Conservation (phyloP, 2,888 invertebrate genomes). For the Eupithecia abbreviata region DNA sequence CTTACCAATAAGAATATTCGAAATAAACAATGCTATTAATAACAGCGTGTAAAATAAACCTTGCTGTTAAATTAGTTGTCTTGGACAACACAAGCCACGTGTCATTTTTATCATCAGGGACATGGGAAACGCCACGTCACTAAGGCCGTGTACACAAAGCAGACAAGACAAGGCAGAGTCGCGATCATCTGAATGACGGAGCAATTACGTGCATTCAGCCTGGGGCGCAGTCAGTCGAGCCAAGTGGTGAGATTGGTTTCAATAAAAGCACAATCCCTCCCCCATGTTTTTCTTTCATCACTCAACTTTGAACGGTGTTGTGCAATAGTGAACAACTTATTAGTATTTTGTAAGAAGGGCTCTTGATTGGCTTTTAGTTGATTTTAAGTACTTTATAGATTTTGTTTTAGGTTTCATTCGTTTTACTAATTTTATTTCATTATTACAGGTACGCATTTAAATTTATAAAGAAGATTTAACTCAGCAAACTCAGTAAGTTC, state of each 20-base stretch:
- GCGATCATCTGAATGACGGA: constrained; percentile 81
- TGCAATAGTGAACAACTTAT: constrained; percentile 54
- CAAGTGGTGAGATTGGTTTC: constrained; percentile 83
- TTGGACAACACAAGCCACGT: background rate
- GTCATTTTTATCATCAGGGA: constrained; percentile 56
- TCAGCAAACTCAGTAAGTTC: background rate
- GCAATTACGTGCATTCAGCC: constrained; percentile 81
- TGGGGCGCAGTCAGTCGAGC: constrained; percentile 74
- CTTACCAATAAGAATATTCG: too few relatives aligned
- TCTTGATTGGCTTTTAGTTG: background rate
- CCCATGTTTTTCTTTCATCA: constrained; percentile 82
- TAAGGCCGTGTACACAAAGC: constrained; percentile 72
- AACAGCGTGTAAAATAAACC: background rate
- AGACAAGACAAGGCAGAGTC: constrained; percentile 77
- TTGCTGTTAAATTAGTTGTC: background rate
- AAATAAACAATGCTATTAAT: background rate
- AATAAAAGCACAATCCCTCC: constrained; percentile 81
- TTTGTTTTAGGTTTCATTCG: constrained; percentile 55
- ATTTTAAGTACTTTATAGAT: constrained; percentile 28
- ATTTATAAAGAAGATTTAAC: background rate
- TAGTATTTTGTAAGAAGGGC: background rate
- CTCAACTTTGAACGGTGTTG: constrained; percentile 75
- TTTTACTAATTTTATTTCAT: background rate
- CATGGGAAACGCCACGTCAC: constrained; percentile 67
- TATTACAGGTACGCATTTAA: constrained; percentile 4